Evolutionary conservation across 2,888 invertebrate genomes (phyloP).

Genomic region (Drosophila leonis): DNA sequence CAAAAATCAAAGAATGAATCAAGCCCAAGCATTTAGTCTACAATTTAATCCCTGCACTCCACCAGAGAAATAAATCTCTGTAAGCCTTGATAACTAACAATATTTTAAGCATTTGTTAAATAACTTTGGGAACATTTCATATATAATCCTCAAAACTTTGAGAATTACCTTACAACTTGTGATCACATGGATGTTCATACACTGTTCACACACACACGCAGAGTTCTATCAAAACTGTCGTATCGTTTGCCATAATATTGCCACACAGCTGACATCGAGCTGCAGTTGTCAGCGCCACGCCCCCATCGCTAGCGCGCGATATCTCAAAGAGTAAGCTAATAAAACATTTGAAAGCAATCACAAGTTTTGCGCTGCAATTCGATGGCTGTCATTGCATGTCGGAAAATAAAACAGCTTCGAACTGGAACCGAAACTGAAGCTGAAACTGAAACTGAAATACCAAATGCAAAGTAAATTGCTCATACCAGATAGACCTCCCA

Average conservation of each 20-base stretch:
- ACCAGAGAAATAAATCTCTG: neutral
- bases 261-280: slow-evolving; percentile 30
- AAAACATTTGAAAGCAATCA: slow-evolving; percentile 77
- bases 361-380: slow-evolving; percentile 62
- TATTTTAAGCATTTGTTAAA: neutral
- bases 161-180: neutral
- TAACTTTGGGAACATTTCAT: neutral
- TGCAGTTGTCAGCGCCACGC: slow-evolving; percentile 12
- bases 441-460: slow-evolving; percentile 23
- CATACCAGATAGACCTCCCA: neutral
- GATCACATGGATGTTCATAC: slow-evolving; percentile 7
- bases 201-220: neutral
- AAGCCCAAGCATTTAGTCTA: neutral
- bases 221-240: slow-evolving; percentile 17
- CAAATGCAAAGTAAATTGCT: slow-evolving; percentile 51
- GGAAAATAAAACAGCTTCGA: slow-evolving; percentile 17
- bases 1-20: neutral
- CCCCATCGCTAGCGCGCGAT: neutral
- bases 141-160: slow-evolving; percentile 15
- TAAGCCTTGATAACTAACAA: neutral
- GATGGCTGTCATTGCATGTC: slow-evolving; percentile 75
- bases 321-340: slow-evolving; percentile 56
- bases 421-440: slow-evolving; percentile 47
- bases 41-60: too few species aligned
- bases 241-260: slow-evolving; percentile 30